Percentiles rank a stretch among this genome's conserved stretches.
phyloP scores from a whole-genome alignment of 1,140 invertebrate species.

The Pectinophora gossypiella region DNA sequence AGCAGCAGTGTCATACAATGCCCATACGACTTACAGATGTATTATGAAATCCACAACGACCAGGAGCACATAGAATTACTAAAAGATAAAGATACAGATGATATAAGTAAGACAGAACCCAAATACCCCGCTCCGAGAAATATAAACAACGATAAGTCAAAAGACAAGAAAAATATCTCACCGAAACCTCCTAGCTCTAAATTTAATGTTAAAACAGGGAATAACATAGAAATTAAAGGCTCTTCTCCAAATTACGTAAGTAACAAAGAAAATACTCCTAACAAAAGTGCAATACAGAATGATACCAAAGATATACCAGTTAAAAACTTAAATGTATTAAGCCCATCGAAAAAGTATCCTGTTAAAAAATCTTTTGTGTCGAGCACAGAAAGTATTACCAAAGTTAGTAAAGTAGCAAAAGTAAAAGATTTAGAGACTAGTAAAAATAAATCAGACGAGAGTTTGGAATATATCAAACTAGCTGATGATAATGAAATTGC shows the following conservation, averaged over 20 bases:
- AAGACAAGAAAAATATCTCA: constrained; percentile 36
- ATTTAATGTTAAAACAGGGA: constrained; percentile 17
- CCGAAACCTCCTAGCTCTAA: constrained; percentile 27
- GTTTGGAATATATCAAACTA: constrained; percentile 69
- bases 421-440: constrained; percentile 68
- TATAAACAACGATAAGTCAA: constrained; percentile 38
- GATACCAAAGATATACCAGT: constrained; percentile 62
- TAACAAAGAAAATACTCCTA: constrained; percentile 50
- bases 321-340: constrained; percentile 64
- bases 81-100: constrained; percentile 47
- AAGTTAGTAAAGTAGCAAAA: constrained; percentile 63
- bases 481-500: constrained; percentile 68
- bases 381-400: constrained; percentile 54
- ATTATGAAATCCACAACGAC: constrained; percentile 68
- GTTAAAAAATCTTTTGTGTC: constrained; percentile 56
- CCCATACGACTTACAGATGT: constrained; percentile 71
- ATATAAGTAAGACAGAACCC: constrained; percentile 25
- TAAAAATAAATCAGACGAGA: constrained; percentile 62
- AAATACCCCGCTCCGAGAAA: constrained; percentile 50
- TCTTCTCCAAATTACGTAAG: constrained; percentile 28
- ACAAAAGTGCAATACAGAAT: constrained; percentile 60
- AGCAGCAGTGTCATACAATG: constrained; percentile 73
- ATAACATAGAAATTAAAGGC: constrained; percentile 32
- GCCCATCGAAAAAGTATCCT: constrained; percentile 69
- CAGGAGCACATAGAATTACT: constrained; percentile 63